These are phyloP conservation scores for Leptinotarsa tumamoca DNA, from an alignment of 2,888 invertebrate species.

Conservation along the genomic window DNA sequence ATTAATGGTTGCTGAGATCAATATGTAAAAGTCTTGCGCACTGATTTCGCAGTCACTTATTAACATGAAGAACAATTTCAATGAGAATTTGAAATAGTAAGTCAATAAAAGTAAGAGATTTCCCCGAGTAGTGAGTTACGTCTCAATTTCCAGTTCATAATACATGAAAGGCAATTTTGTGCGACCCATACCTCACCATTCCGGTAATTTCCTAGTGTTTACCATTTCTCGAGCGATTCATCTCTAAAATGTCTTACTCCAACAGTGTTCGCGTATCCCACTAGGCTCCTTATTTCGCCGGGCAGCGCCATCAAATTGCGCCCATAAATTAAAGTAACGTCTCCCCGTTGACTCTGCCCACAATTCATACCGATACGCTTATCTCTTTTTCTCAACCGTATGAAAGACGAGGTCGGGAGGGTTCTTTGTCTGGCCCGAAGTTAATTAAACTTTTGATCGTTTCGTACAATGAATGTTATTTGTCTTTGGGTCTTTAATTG, in stretches of 20 bases:
- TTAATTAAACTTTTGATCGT: slow-evolving; percentile 65
- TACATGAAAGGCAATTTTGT: slow-evolving; percentile 24
- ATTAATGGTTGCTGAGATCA: too few species aligned
- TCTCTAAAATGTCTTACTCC: slow-evolving; percentile 63
- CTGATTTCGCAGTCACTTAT: too few species aligned
- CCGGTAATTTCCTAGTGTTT: slow-evolving; percentile 61
- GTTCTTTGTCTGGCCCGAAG: slow-evolving; percentile 56
- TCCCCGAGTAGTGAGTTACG: background rate
- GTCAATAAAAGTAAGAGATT: background rate
- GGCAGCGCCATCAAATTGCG: slow-evolving; percentile 64
- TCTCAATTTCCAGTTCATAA: slow-evolving; percentile 9
- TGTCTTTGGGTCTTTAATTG: slow-evolving; percentile 55
- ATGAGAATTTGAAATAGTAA: too few species aligned
- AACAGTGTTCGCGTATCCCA: slow-evolving; percentile 58
- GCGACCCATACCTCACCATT: slow-evolving; percentile 43
- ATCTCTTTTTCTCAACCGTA: slow-evolving; percentile 58
- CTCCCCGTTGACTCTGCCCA: slow-evolving; percentile 63
- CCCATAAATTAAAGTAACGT: slow-evolving; percentile 65
- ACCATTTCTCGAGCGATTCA: slow-evolving; percentile 61
- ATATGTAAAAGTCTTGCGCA: too few species aligned
- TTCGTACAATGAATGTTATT: slow-evolving; percentile 59
- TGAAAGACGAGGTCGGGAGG: slow-evolving; percentile 38
- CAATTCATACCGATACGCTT: slow-evolving; percentile 63
- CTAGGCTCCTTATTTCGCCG: slow-evolving; percentile 62
- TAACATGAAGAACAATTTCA: too few species aligned